Evolutionary conservation across 2,113 vertebrate genomes (phyloP), one percentile per base, ranked within the genome.

Genomic region (Anser cygnoides): DNA sequence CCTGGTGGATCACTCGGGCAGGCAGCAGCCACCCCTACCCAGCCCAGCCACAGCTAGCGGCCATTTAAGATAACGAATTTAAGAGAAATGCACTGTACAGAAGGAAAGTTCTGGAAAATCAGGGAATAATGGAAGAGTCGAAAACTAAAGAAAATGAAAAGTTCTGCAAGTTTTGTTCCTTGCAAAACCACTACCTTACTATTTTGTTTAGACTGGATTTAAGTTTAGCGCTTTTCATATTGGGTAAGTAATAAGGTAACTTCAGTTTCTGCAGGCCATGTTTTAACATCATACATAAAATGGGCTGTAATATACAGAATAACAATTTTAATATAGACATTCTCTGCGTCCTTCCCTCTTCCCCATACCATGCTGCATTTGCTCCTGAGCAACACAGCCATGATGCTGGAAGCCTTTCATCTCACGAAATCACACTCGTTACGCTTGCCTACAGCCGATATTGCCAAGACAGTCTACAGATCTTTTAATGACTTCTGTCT

Each of bases 341-440:
- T 55, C 13, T 33, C 92, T 92, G 90, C 92, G 65, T 86, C 95
- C 79, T 80, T 92, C 50, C 44, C 61, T 82, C 79, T 94, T 93
- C 72, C 59, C 82, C 52, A 67, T 35, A 58, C 52, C 68, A 54
- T 9, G 18, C 55, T 78, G 78, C 59, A 41, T 31, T 33, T 49
- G 62, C 80, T 86, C 44, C 65, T 65, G 68, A 82, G 65, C 61
- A 68, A 57, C 22, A 10, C 61, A 81, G 43, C 18, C 91, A 84
- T 6, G 22, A 79, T 65, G 39, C 26, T 88, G 86, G 61, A 78
- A 90, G 19, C 61, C 44, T 92, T 93, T 92, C 72, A 77, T 92
- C 80, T 87, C 70, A 19, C 5, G 72, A 55, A 88, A 93, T 90
- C 87, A 21, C 84, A 58, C 70, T 39, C 74, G 74, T 79, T 87